A percentile compares a stretch with the other conserved stretches of the same genome.
Evolutionary conservation across 2,113 vertebrate genomes (phyloP).

Genomic region (Heteronetta atricapilla): DNA sequence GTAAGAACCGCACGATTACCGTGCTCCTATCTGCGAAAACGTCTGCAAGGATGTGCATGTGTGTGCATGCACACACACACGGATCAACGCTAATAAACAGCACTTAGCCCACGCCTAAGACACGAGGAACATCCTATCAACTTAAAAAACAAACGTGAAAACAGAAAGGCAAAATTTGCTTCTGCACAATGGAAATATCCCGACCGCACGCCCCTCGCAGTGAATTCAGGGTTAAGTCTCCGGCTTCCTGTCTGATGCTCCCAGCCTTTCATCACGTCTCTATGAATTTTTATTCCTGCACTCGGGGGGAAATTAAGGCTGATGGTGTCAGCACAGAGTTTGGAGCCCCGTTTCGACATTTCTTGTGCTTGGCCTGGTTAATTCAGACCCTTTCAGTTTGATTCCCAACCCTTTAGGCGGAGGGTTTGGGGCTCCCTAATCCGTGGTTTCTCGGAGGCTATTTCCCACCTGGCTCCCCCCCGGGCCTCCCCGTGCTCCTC

Average conservation of each 20-base stretch:
- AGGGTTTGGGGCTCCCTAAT: not conserved
- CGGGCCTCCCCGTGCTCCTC: fast-evolving
- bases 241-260: conserved; percentile 35
- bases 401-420: not conserved
- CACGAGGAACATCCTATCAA: not conserved
- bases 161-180: not conserved
- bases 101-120: not conserved
- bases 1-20: not conserved
- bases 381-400: conserved; percentile 1
- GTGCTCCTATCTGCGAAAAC: not conserved
- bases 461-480: not conserved
- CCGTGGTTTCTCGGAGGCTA: not conserved
- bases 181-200: not conserved
- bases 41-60: not conserved
- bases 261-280: conserved; percentile 59
- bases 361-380: not conserved
- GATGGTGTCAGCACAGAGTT: conserved; percentile 28
- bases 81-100: not conserved
- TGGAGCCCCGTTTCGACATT: conserved; percentile 7
- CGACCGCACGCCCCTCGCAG: not conserved
- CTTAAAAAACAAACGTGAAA: not conserved
- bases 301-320: conserved; percentile 61
- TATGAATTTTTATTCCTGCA: conserved; percentile 62
- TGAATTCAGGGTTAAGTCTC: conserved; percentile 47
- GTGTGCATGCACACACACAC: not conserved